Percentiles rank a stretch among this genome's conserved stretches.
Conservation (phyloP, 2,113 vertebrate genomes). For the Callipepla californica region DNA sequence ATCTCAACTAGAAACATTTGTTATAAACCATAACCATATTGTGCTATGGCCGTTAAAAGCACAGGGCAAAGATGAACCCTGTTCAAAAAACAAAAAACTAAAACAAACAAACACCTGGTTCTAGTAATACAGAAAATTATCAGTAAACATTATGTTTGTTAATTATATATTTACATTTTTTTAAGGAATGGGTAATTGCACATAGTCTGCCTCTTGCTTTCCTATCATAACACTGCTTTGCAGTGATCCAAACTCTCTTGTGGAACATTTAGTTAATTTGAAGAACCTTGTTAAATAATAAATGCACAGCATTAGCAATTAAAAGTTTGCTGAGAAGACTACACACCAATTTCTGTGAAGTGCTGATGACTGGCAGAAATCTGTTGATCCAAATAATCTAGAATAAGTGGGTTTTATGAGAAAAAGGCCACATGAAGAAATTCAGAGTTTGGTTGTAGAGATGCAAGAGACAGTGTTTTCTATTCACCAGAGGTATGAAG, state of each 20-base stretch:
- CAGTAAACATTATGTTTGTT: background rate
- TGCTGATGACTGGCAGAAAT: background rate
- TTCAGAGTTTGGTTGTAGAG: background rate
- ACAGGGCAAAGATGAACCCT: background rate
- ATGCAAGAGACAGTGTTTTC: background rate
- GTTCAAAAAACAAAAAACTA: background rate
- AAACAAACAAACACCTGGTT: background rate
- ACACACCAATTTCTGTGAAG: background rate
- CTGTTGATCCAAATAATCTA: background rate
- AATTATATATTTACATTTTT: conserved; percentile 40
- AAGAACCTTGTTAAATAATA: background rate
- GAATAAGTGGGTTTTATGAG: background rate
- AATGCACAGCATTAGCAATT: background rate
- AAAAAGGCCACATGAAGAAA: background rate
- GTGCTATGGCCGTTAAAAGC: background rate
- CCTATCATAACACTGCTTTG: background rate
- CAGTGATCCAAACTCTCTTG: background rate
- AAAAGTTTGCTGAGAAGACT: background rate
- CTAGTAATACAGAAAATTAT: background rate
- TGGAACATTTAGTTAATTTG: background rate
- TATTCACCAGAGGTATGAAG: background rate
- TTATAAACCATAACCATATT: background rate
- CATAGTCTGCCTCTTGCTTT: background rate
- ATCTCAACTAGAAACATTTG: background rate
- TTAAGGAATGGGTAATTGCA: background rate